Conservation (phyloP, 2,888 invertebrate genomes). For the Brachypterus glaber region DNA sequence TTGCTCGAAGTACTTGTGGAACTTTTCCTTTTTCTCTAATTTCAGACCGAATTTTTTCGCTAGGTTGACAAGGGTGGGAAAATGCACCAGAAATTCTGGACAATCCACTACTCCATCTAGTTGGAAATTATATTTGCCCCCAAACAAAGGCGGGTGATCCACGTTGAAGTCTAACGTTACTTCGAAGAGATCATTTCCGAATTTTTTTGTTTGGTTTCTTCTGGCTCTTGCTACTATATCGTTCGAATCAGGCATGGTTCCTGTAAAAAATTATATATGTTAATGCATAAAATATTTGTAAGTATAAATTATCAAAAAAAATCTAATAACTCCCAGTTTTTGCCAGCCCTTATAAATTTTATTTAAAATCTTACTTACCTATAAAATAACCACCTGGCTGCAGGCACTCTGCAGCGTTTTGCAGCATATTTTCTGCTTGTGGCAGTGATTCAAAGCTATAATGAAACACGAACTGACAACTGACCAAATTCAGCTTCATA, state of each 20-base stretch:
- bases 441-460: slow-evolving; percentile 85
- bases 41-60: slow-evolving; percentile 64
- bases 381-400: slow-evolving; percentile 89
- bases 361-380: no score
- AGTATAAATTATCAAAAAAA: no score
- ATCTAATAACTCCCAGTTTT: no score
- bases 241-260: slow-evolving; percentile 90
- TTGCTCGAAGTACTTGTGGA: slow-evolving; percentile 69
- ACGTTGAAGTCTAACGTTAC: slow-evolving; percentile 63
- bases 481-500: slow-evolving; percentile 77
- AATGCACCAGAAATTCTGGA: slow-evolving; percentile 95
- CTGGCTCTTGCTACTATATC: slow-evolving; percentile 73
- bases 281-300: no score
- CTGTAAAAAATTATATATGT: no score
- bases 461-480: slow-evolving; percentile 98
- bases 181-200: slow-evolving; percentile 72
- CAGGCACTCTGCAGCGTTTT: slow-evolving; percentile 85
- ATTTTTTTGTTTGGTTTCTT: slow-evolving; percentile 48
- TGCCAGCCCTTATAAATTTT: no score
- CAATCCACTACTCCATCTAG: slow-evolving; percentile 96
- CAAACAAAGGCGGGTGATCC: slow-evolving; percentile 73
- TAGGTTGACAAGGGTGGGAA: slow-evolving; percentile 70
- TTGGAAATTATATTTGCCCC: slow-evolving; percentile 91
- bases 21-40: slow-evolving; percentile 58
- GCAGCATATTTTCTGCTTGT: slow-evolving; percentile 87